These are phyloP conservation scores for Hirtodrosophila confusa DNA, from an alignment of 2,888 invertebrate genomes.

Conservation along the genomic window DNA sequence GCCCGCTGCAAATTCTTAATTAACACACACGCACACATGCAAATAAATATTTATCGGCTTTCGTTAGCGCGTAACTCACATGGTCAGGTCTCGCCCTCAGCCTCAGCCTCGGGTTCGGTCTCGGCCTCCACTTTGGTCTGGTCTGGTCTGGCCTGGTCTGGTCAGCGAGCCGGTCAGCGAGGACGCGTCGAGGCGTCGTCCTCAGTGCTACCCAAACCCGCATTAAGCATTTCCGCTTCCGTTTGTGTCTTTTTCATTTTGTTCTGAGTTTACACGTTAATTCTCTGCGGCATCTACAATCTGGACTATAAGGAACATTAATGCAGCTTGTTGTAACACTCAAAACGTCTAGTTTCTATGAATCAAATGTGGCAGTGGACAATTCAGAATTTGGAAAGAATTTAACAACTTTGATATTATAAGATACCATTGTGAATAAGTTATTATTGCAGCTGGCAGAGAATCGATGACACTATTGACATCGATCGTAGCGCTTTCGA, in stretches of 20 bases:
- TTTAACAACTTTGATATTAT: too few relatives aligned
- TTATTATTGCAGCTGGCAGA: too few relatives aligned
- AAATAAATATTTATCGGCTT: conserved; percentile 76
- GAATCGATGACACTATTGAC: too few relatives aligned
- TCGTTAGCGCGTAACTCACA: conserved; percentile 58
- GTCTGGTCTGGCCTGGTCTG: conserved; percentile 14
- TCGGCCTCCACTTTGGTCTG: conserved; percentile 9
- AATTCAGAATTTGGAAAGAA: background rate
- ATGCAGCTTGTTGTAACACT: conserved; percentile 10
- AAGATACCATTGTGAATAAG: too few relatives aligned
- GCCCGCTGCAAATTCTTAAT: conserved; percentile 73
- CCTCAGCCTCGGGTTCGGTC: conserved; percentile 1
- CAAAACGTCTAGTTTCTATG: too few relatives aligned
- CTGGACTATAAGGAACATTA: conserved; percentile 9
- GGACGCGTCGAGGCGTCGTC: conserved; percentile 21
- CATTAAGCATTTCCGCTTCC: conserved; percentile 62
- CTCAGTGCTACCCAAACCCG: conserved; percentile 45
- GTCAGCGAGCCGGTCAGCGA: conserved; percentile 17
- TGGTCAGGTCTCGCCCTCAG: conserved; percentile 28
- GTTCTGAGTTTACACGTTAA: conserved; percentile 39
- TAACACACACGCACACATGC: conserved; percentile 65
- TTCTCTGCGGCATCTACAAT: conserved; percentile 34
- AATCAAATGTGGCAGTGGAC: too few relatives aligned
- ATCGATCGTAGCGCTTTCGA: too few relatives aligned
- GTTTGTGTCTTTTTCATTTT: conserved; percentile 44